Evolutionary conservation across 2,113 vertebrate genomes (phyloP).

Genomic region (Larimichthys crocea): DNA sequence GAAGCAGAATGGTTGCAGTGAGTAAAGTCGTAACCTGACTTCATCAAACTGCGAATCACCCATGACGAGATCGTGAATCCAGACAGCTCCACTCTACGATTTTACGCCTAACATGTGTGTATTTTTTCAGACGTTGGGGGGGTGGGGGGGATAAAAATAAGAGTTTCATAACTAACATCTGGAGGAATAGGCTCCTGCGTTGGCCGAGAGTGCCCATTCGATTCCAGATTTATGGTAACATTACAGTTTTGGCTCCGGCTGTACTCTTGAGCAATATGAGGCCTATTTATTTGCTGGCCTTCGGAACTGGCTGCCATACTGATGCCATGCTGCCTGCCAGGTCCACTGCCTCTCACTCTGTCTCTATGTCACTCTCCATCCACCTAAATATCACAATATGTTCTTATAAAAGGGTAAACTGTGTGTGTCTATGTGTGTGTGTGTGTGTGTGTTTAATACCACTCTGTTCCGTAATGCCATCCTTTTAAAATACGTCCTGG

Average conservation of each 20-base stretch:
- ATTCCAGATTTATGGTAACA: slow-evolving; percentile 80
- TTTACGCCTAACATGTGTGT: slow-evolving; percentile 69
- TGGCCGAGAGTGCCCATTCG: slow-evolving; percentile 63
- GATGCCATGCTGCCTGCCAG: slow-evolving; percentile 71
- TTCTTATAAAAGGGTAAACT: slow-evolving; percentile 35
- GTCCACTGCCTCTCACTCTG: slow-evolving; percentile 50
- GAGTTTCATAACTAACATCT: slow-evolving; percentile 71
- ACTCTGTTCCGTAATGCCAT: slow-evolving; percentile 27
- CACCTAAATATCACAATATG: slow-evolving; percentile 55
- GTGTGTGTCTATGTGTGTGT: slow-evolving; percentile 14
- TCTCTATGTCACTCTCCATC: slow-evolving; percentile 25
- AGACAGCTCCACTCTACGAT: slow-evolving; percentile 54
- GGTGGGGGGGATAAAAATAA: slow-evolving; percentile 45
- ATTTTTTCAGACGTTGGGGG: slow-evolving; percentile 63
- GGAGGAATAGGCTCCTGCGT: slow-evolving; percentile 65
- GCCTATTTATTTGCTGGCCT: slow-evolving; percentile 74
- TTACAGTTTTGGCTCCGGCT: slow-evolving; percentile 66
- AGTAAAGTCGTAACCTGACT: slow-evolving; percentile 56
- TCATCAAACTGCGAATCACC: slow-evolving; percentile 69
- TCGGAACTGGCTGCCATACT: slow-evolving; percentile 63
- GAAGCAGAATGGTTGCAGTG: slow-evolving; percentile 27
- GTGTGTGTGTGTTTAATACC: slow-evolving; percentile 14
- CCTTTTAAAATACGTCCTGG: slow-evolving; percentile 52
- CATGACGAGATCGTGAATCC: slow-evolving; percentile 61
- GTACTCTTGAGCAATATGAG: slow-evolving; percentile 55